Conservation (phyloP, 2,797 vertebrate genomes). For the Coluber constrictor region DNA sequence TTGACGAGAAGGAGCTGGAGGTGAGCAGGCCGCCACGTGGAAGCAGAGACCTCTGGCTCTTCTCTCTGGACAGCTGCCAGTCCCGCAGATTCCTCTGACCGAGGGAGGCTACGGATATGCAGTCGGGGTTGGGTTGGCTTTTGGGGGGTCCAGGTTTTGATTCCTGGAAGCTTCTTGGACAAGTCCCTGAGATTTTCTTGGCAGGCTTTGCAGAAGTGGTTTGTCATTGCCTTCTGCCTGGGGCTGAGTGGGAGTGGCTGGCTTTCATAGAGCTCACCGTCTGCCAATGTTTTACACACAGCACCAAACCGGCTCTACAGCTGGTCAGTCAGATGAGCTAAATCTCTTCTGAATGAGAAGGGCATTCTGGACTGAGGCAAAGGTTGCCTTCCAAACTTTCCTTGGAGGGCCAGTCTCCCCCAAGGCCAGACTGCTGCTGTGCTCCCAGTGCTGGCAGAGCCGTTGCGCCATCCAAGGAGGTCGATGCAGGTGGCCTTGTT, state of each 20-base stretch:
- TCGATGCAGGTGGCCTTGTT: no score
- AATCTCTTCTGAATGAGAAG: background rate
- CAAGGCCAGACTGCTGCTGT: background rate
- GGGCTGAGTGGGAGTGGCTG: background rate
- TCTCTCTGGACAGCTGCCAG: background rate
- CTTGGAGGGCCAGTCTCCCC: no score
- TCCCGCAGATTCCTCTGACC: background rate
- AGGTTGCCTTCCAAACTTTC: background rate
- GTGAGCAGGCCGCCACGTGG: conserved; percentile 64
- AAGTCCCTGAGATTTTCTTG: background rate
- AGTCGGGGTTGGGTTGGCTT: background rate
- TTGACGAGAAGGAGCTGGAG: conserved; percentile 97
- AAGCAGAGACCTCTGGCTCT: background rate
- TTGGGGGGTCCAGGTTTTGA: background rate
- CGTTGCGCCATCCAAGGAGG: no score
- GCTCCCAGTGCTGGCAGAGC: background rate
- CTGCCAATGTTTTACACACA: background rate
- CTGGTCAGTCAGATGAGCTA: background rate
- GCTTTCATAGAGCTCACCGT: background rate
- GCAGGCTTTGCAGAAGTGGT: background rate
- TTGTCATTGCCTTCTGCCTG: background rate
- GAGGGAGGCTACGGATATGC: background rate
- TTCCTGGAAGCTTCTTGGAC: background rate
- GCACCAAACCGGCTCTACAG: background rate
- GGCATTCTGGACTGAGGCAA: background rate